Conservation (phyloP, 2,888 invertebrate genomes). For the Rhyacophila evoluta region DNA sequence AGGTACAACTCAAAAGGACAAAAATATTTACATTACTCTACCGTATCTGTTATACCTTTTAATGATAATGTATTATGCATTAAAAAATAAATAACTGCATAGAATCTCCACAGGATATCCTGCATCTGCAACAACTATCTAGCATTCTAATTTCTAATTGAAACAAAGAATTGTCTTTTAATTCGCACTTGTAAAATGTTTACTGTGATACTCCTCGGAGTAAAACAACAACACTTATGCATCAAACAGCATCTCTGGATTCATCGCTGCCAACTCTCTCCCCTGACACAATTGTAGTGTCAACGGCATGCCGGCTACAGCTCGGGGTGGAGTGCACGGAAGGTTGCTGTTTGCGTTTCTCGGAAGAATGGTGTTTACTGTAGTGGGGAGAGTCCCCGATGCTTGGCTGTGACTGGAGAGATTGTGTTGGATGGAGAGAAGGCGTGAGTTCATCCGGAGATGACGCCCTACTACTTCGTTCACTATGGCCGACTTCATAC, state of each 20-base stretch:
- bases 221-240: constrained; percentile 25
- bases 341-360: constrained; percentile 29
- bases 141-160: constrained; percentile 10
- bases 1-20: not conserved
- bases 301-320: constrained; percentile 47
- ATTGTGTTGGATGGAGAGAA: constrained; percentile 59
- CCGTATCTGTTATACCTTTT: not conserved
- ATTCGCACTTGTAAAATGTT: not conserved
- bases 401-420: constrained; percentile 30
- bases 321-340: constrained; percentile 48
- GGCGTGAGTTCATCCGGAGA: constrained; percentile 76
- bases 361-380: constrained; percentile 2
- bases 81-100: not conserved
- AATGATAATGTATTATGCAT: constrained; percentile 26
- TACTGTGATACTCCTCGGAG: constrained; percentile 16
- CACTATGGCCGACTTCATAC: constrained; percentile 66
- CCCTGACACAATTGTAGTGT: constrained; percentile 43
- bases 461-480: constrained; percentile 73
- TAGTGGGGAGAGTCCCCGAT: constrained; percentile 31
- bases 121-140: not conserved
- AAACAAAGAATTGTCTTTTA: not conserved
- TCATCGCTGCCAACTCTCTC: constrained; percentile 33
- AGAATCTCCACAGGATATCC: not conserved
- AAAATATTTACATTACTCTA: constrained; percentile 25
- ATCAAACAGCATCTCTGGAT: constrained; percentile 46